Evolutionary conservation across 2,797 vertebrate species (phyloP), one percentile per base, ranked within the genome.

Genomic region (Channa striata): DNA sequence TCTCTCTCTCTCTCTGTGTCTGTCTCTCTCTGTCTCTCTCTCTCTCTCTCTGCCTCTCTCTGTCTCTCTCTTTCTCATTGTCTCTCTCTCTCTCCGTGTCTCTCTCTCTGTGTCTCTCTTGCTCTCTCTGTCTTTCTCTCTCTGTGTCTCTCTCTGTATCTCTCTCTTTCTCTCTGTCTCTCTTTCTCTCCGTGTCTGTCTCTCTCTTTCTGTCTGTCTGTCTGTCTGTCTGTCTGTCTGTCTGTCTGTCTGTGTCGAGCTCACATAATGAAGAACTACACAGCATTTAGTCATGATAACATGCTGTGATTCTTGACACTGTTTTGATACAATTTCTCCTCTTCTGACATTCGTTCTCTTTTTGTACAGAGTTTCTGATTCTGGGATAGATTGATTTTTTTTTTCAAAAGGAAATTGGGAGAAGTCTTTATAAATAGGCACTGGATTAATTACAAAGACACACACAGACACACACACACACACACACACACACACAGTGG

Each of bases 181-280:
- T 30, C 25, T 30, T 6, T 30, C 25, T 3, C 25, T 30, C 25
- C 6, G 4, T 30, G 0, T 39, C 36, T 39, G 47, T 65, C 14
- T 42, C 50, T 73, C 56, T 61, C 64, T 72, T 57, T 63, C 67
- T 80, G 72, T 61, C 25, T 30, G 4, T 30, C 25, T 30, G 0
- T 39, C 36, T 39, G 47, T 65, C 14, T 64, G 13, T 42, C 50
- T 73, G 56, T 61, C 64, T 72, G 59, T 63, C 67, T 80, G 72
- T 61, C 42, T 75, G 72, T 79, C 7, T 63, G 64, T 80, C 72
- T 64, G 37, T 75, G 72, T 79, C 7, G 53, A 82, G 70, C 62
- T 56, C 59, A 53, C 47, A 37, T 74, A 77, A 80, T 82, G 72
- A 79, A 84, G 77, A 77, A 74, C 74, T 62, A 67, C 75, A 58